Conservation (phyloP, 2,888 invertebrate genomes). For the Tetranychus piercei region DNA sequence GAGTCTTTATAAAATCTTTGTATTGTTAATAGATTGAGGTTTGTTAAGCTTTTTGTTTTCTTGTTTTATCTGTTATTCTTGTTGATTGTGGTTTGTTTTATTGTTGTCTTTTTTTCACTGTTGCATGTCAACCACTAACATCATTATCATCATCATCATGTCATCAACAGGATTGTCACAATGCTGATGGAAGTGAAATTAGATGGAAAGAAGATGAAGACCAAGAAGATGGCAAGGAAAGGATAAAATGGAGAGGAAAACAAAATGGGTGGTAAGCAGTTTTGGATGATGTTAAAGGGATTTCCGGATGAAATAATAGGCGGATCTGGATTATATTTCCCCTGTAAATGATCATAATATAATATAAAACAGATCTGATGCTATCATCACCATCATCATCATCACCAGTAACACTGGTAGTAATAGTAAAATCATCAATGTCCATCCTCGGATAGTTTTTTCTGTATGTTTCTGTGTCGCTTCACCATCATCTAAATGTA, state of each 20-base stretch:
- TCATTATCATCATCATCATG: neutral
- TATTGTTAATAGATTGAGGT: no score
- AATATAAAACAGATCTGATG: neutral
- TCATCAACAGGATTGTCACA: slow-evolving; percentile 1
- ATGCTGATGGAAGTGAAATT: neutral
- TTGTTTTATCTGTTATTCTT: neutral
- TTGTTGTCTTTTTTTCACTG: neutral
- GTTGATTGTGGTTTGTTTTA: neutral
- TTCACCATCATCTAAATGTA: no score
- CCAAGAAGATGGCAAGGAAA: neutral
- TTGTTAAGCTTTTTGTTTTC: neutral
- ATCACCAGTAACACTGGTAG: no score
- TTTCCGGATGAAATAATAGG: neutral
- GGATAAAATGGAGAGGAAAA: neutral
- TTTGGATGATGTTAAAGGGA: neutral
- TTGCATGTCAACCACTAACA: neutral
- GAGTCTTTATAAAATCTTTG: no score
- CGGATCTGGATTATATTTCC: slow-evolving; percentile 1
- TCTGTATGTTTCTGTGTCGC: neutral
- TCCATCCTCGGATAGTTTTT: no score
- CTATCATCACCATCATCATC: neutral
- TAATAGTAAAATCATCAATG: no score
- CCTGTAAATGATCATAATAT: no score
- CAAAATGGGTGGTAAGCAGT: neutral
- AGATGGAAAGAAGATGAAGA: neutral